Conservation (phyloP, 2,888 invertebrate species). For the Esperia sulphurella region DNA sequence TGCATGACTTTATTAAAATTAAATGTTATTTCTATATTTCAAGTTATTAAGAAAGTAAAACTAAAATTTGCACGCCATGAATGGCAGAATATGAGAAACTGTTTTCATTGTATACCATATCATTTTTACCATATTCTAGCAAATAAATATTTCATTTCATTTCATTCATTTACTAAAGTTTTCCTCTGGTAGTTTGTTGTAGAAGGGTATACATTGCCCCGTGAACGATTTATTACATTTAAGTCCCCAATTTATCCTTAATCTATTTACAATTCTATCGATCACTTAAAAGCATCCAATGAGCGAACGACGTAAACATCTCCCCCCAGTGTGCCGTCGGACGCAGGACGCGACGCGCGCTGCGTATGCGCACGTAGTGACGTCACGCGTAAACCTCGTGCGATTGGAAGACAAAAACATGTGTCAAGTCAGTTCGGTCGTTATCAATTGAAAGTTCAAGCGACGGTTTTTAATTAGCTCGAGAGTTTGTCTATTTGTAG, state of each 20-base stretch:
- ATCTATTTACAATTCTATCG: not conserved
- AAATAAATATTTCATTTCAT: too few relatives aligned
- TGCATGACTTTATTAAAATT: too few relatives aligned
- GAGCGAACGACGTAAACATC: conserved; percentile 31
- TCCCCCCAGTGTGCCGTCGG: conserved; percentile 35
- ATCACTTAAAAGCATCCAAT: conserved; percentile 13
- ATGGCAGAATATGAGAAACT: too few relatives aligned
- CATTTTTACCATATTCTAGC: too few relatives aligned
- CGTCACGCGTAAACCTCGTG: conserved; percentile 17
- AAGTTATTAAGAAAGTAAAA: too few relatives aligned
- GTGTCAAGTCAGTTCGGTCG: conserved; percentile 2
- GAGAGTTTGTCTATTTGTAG: not conserved
- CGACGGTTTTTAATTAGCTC: conserved; percentile 27
- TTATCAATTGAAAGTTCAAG: conserved; percentile 13
- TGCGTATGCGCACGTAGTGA: conserved; percentile 21
- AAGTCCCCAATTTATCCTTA: not conserved
- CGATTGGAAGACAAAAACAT: too few relatives aligned
- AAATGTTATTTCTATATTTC: too few relatives aligned
- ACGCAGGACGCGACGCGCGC: conserved; percentile 29
- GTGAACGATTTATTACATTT: not conserved
- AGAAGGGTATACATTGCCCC: too few relatives aligned
- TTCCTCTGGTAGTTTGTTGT: too few relatives aligned
- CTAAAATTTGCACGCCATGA: too few relatives aligned
- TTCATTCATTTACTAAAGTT: too few relatives aligned
- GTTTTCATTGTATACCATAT: too few relatives aligned